Conservation (phyloP, 2,113 vertebrate species). For the Carassius gibelio region DNA sequence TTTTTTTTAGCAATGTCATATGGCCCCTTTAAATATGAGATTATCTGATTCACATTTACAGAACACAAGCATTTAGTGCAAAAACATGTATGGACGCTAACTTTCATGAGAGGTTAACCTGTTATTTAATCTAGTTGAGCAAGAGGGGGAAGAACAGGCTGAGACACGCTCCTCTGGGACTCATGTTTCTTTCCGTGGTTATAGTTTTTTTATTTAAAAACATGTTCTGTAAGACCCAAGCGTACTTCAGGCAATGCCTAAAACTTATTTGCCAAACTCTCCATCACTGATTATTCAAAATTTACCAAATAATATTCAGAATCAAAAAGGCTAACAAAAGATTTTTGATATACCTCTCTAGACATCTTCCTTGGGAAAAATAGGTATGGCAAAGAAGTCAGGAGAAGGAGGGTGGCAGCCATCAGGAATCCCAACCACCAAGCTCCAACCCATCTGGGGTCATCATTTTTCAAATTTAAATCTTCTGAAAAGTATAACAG, state of each 20-base stretch:
- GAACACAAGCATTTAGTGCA: not conserved
- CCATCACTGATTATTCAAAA: not conserved
- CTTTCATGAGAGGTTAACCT: not conserved
- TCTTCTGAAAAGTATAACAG: conserved; percentile 70
- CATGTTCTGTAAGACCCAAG: not conserved
- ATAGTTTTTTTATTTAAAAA: not conserved
- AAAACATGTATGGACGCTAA: not conserved
- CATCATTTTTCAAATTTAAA: conserved; percentile 70
- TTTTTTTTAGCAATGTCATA: too few relatives aligned
- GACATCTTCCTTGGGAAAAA: conserved; percentile 89
- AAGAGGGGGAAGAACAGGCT: conserved; percentile 17
- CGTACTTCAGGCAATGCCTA: not conserved
- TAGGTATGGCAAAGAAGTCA: conserved; percentile 85
- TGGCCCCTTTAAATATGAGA: not conserved
- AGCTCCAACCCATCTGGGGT: conserved; percentile 93
- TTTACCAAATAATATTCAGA: not conserved
- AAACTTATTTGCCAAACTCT: not conserved
- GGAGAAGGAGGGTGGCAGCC: conserved; percentile 77
- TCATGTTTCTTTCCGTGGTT: conserved; percentile 32
- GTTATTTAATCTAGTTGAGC: conserved; percentile 16
- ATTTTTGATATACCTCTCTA: conserved; percentile 68
- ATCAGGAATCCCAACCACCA: conserved; percentile 97
- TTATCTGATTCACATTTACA: not conserved
- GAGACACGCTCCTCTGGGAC: not conserved
- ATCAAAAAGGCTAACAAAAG: not conserved